A percentile compares a stretch with the other conserved stretches of the same genome.
Conservation (phyloP, 2,888 invertebrate genomes). For the Drosophila merina region DNA sequence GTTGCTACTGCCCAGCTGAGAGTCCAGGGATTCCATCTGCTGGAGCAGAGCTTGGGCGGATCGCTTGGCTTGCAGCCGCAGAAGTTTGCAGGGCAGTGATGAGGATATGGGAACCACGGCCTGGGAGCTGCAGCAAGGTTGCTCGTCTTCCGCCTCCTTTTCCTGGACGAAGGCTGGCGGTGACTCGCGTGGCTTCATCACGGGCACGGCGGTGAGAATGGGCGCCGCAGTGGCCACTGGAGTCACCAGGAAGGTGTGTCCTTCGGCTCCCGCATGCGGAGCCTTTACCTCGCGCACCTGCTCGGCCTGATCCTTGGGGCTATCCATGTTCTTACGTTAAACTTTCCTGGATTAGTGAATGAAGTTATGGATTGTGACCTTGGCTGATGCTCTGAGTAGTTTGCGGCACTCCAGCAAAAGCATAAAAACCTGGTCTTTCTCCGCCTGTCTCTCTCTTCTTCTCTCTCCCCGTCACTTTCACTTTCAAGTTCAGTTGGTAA, state of each 20-base stretch:
- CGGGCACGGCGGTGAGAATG: constrained; percentile 71
- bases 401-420: constrained; percentile 65
- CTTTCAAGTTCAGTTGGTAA: constrained; percentile 75
- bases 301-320: constrained; percentile 20
- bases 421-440: constrained; percentile 42
- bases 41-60: constrained; percentile 78
- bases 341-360: background rate
- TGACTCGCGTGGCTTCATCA: constrained; percentile 42
- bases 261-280: constrained; percentile 54
- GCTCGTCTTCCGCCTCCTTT: constrained; percentile 44
- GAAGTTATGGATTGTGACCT: constrained; percentile 10
- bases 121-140: constrained; percentile 68
- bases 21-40: constrained; percentile 73
- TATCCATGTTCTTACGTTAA: constrained; percentile 9
- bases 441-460: constrained; percentile 16
- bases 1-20: constrained; percentile 74
- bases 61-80: constrained; percentile 80
- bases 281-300: constrained; percentile 66
- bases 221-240: constrained; percentile 69
- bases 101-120: constrained; percentile 82
- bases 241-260: constrained; percentile 78
- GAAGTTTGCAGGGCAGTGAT: constrained; percentile 81
- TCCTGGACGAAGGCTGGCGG: background rate
- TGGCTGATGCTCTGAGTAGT: constrained; percentile 68
- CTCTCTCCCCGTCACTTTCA: constrained; percentile 66